phyloP scores from a whole-genome alignment of 2,888 invertebrate genomes.

The Leptinotarsa peninsularis region DNA sequence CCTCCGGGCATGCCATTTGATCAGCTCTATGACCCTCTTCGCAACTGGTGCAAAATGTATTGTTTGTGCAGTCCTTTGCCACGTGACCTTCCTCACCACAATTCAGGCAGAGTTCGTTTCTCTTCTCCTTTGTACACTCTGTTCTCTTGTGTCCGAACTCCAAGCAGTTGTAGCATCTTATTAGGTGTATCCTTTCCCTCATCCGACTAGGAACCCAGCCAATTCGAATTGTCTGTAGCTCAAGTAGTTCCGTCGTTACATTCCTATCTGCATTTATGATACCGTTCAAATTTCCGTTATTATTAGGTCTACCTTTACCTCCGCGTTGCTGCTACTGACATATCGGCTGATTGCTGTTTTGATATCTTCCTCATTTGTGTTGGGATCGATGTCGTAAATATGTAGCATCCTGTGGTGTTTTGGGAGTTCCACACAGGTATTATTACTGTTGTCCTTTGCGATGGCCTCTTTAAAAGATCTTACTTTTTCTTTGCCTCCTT shows the following conservation, averaged over 20 bases:
- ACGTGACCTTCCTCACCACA: background rate
- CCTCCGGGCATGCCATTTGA: background rate
- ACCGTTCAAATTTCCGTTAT: no score
- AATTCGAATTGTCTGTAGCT: background rate
- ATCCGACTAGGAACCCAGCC: background rate
- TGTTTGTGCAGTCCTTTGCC: background rate
- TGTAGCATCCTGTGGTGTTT: background rate
- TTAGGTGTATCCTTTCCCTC: background rate
- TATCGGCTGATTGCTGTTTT: background rate
- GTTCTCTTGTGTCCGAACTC: background rate
- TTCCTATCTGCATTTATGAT: background rate
- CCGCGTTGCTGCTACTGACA: no score
- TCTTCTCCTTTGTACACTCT: background rate
- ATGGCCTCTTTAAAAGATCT: background rate
- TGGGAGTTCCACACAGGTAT: background rate
- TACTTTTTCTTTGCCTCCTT: background rate
- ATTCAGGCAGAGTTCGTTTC: background rate
- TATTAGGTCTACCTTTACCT: no score
- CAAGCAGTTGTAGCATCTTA: slow-evolving; percentile 1
- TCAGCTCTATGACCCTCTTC: background rate
- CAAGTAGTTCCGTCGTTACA: background rate
- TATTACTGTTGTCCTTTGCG: background rate
- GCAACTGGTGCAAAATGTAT: background rate
- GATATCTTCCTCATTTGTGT: background rate
- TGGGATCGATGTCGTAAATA: no score